Evolutionary conservation across 2,888 invertebrate species (phyloP).

Genomic region (Apodemia hepburni): DNA sequence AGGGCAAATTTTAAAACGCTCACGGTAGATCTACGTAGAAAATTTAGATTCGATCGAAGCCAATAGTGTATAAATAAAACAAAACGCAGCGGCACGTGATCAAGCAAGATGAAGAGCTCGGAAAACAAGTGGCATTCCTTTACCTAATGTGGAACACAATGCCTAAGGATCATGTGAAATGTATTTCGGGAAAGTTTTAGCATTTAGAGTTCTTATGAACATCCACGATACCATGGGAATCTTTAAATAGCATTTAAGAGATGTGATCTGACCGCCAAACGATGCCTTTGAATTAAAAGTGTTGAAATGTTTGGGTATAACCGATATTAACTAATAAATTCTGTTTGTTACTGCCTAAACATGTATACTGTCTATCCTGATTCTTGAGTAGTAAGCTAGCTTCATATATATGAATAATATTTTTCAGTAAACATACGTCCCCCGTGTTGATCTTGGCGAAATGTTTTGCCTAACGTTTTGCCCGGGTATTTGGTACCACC

Average conservation of each 20-base stretch:
- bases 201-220: slow-evolving; percentile 7
- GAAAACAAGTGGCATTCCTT: slow-evolving; percentile 52
- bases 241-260: neutral
- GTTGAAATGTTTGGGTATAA: neutral
- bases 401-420: too few relatives aligned
- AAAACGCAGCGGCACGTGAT: slow-evolving; percentile 44
- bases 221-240: neutral
- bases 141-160: slow-evolving; percentile 77
- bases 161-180: slow-evolving; percentile 29
- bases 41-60: neutral
- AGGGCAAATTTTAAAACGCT: neutral
- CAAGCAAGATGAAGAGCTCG: slow-evolving; percentile 52
- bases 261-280: neutral
- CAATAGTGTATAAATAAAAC: slow-evolving; percentile 32
- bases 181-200: neutral
- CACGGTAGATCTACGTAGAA: neutral
- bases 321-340: neutral
- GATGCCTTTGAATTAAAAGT: neutral
- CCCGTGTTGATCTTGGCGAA: too few relatives aligned
- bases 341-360: too few relatives aligned
- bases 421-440: too few relatives aligned
- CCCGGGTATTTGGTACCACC: too few relatives aligned
- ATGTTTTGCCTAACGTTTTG: too few relatives aligned
- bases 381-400: too few relatives aligned
- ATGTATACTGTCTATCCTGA: too few relatives aligned